phyloP scores from a whole-genome alignment of 2,113 vertebrate species.

The Poeciliopsis turrubarensis region DNA sequence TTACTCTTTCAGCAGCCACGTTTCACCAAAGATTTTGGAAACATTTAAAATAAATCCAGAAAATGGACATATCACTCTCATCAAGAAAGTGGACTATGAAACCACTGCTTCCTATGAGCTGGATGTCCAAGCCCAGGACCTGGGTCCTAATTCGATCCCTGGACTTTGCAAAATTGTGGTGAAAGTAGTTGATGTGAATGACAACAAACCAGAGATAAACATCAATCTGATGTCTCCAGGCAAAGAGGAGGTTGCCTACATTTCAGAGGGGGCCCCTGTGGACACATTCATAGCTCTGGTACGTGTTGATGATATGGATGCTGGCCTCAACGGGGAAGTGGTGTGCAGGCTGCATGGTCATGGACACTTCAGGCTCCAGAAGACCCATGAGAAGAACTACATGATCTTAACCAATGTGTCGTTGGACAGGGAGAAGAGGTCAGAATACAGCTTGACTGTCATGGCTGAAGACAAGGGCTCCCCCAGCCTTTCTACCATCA shows the following conservation, averaged over 20 bases:
- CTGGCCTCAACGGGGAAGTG: slow-evolving; percentile 90
- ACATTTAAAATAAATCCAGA: slow-evolving; percentile 93
- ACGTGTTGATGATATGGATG: slow-evolving; percentile 92
- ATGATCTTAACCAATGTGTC: slow-evolving; percentile 95
- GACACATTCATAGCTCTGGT: slow-evolving; percentile 96
- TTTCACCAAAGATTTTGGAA: slow-evolving; percentile 90
- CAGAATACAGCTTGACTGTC: slow-evolving; percentile 94
- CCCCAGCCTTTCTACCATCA: slow-evolving; percentile 92
- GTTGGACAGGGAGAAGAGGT: slow-evolving; percentile 92
- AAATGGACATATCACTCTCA: slow-evolving; percentile 89
- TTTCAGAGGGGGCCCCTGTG: slow-evolving; percentile 90
- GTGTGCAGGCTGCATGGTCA: slow-evolving; percentile 92
- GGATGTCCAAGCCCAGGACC: slow-evolving; percentile 93
- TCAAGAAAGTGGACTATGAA: slow-evolving; percentile 94
- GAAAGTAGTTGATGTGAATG: slow-evolving; percentile 94
- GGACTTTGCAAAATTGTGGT: slow-evolving; percentile 97
- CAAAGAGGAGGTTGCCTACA: slow-evolving; percentile 91
- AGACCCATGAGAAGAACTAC: slow-evolving; percentile 96
- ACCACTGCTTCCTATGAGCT: slow-evolving; percentile 90
- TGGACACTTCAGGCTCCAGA: slow-evolving; percentile 94
- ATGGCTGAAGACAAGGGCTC: slow-evolving; percentile 93
- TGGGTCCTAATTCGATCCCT: slow-evolving; percentile 97
- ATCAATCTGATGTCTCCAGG: slow-evolving; percentile 94
- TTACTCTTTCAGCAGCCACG: slow-evolving; percentile 95
- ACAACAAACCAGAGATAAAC: slow-evolving; percentile 96